These are phyloP conservation scores for Gortyna flavago DNA, from an alignment of 2,888 invertebrate species.

Conservation along the genomic window DNA sequence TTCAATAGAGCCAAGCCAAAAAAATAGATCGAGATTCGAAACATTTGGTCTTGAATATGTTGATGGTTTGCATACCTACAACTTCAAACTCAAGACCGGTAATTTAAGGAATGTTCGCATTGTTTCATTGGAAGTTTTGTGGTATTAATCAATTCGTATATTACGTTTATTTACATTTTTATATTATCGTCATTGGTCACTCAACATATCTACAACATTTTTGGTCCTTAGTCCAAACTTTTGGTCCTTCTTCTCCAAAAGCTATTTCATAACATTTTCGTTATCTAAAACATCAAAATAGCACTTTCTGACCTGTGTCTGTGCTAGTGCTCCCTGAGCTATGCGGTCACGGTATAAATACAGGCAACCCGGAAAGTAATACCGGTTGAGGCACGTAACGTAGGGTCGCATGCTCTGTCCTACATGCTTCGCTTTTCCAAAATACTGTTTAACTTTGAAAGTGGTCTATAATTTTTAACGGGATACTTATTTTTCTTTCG, in stretches of 20 bases:
- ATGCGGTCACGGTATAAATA: constrained; percentile 79
- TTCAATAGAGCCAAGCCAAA: not conserved
- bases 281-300: constrained; percentile 48
- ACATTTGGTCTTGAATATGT: not conserved
- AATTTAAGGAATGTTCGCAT: not conserved
- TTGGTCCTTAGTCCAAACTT: not conserved
- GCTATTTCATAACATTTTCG: constrained; percentile 16
- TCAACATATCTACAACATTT: not conserved
- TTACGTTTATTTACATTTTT: not conserved
- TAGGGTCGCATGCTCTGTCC: constrained; percentile 52
- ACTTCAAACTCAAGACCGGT: not conserved
- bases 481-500: not conserved
- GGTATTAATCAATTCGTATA: not conserved
- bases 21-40: not conserved
- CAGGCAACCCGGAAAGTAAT: constrained; percentile 65
- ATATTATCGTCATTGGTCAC: not conserved
- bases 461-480: not conserved
- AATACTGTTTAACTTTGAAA: constrained; percentile 27
- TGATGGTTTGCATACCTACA: not conserved
- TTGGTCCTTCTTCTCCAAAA: not conserved
- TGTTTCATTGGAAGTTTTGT: not conserved
- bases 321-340: constrained; percentile 76
- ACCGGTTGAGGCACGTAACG: constrained; percentile 51
- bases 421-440: constrained; percentile 45
- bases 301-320: constrained; percentile 52